A percentile compares a stretch with the other conserved stretches of the same genome.
Conservation (phyloP, 2,797 vertebrate species). For the Neoniphon sammara region DNA sequence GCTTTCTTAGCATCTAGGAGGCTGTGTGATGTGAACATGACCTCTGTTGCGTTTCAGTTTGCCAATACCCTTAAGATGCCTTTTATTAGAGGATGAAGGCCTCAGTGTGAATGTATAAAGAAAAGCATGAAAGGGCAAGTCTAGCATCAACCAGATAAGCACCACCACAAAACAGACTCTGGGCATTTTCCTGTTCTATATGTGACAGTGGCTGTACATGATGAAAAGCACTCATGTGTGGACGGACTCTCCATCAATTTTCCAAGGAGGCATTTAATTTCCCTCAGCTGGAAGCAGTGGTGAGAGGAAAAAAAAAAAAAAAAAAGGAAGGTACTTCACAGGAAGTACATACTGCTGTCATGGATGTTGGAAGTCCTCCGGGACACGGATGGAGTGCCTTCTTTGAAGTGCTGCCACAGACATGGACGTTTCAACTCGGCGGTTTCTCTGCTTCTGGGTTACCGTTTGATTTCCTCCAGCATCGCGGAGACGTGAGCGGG, state of each 20-base stretch:
- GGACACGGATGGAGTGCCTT: slow-evolving; percentile 43
- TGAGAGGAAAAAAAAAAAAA: no score
- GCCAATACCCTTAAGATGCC: not conserved
- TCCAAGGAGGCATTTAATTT: slow-evolving; percentile 48
- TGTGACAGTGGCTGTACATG: slow-evolving; percentile 20
- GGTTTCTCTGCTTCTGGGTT: slow-evolving; percentile 45
- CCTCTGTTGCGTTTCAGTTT: not conserved
- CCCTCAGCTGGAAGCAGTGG: slow-evolving; percentile 22
- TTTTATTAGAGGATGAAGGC: not conserved
- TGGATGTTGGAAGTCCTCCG: slow-evolving; percentile 44
- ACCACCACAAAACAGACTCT: slow-evolving; percentile 14
- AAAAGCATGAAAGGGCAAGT: not conserved
- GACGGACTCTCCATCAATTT: slow-evolving; percentile 50
- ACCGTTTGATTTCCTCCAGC: slow-evolving; percentile 55
- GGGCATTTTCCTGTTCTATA: slow-evolving; percentile 6
- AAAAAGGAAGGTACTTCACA: slow-evolving; percentile 41
- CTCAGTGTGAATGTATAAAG: not conserved
- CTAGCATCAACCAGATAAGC: not conserved
- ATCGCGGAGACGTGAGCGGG: slow-evolving; percentile 32
- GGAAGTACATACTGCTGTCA: slow-evolving; percentile 29
- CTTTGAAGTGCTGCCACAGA: slow-evolving; percentile 62
- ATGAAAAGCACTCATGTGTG: slow-evolving; percentile 33
- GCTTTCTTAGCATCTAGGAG: not conserved
- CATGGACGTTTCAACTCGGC: slow-evolving; percentile 53
- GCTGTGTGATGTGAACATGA: not conserved